Base-by-base conservation (phyloP, 2,888 invertebrate species). In the Hemicrepidius hirtus region DNA sequence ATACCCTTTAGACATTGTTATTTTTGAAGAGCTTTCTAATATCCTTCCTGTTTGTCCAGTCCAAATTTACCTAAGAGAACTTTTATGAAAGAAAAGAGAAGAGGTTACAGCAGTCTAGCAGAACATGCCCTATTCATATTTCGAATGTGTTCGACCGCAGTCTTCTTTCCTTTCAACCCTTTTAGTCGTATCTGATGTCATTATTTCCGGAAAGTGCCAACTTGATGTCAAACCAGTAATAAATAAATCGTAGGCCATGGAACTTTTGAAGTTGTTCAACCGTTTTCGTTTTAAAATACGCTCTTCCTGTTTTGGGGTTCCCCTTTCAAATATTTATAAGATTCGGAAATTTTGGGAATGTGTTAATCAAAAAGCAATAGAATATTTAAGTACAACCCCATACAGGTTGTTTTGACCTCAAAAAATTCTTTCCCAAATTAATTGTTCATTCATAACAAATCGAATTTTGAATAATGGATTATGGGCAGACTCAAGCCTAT, bases 21-120 rank as follows among this genome's bases (percentile, higher is more conserved):
- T 55, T 28, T 28, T 32, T 53, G 7, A 18, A 46, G 49, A 37
- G 12, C 21, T 49, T 55, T 49, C 65, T 68, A 40, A 69, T 59
- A 55, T 71, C 62, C 69, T 76, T 76, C 76, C 76, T 75, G 76
- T 76, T 76, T 76, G 75, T 73, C 76, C 75, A 73, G 73, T 73
- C 71, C 60, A 35, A 64, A 44, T 64, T 64, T 64, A 64, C 64
- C 53, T 69, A 63, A 62, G 44, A 41, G 46, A n/a, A 28, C 13
- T 24, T 57, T 57, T 18, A 4, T 35, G 46, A 49, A 60, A 41
- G 41, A 32, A 35, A 41, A 57, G 57, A 40, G 21, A 37, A 35
- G 35, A 55, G 55, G 55, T n/a, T n/a, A n/a, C n/a, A n/a, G n/a
- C n/a, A n/a, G n/a, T n/a, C n/a, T 35, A 28, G 53, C 18, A 37